Evolutionary conservation across 2,797 vertebrate genomes (phyloP).

Genomic region (Poeciliopsis paucimaculata): DNA sequence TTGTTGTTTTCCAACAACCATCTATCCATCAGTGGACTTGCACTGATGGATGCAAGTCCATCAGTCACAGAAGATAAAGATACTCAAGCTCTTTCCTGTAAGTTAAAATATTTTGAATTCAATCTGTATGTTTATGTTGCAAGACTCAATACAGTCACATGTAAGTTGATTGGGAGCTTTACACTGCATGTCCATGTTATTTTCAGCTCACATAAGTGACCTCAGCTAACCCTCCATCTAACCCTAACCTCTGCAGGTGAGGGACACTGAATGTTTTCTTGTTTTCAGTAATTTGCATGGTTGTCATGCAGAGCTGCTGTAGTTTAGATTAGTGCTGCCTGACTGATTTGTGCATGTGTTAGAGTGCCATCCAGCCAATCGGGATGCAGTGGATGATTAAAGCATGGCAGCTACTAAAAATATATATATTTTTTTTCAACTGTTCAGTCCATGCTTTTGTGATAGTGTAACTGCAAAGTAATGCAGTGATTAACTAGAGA

Average conservation of each 20-base stretch:
- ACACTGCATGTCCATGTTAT: neutral
- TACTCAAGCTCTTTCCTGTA: neutral
- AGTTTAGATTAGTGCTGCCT: neutral
- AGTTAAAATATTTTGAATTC: neutral
- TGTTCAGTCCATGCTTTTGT: no score
- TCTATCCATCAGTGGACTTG: no score
- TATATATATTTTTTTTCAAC: no score
- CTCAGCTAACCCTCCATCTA: neutral
- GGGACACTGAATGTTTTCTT: neutral
- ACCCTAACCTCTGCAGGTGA: neutral
- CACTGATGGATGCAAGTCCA: no score
- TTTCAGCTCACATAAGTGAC: neutral
- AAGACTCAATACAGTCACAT: neutral
- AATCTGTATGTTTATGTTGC: neutral
- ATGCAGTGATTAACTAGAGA: no score
- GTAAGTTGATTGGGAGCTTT: neutral
- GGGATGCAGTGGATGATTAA: no score
- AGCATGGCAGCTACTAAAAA: no score
- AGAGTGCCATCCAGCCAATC: neutral
- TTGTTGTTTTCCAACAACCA: no score
- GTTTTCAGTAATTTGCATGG: neutral
- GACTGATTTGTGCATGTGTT: neutral
- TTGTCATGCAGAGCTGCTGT: neutral
- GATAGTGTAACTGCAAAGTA: no score
- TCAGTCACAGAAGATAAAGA: neutral